Base-by-base conservation (phyloP, 2,888 invertebrate genomes). In the Blera fallax region DNA sequence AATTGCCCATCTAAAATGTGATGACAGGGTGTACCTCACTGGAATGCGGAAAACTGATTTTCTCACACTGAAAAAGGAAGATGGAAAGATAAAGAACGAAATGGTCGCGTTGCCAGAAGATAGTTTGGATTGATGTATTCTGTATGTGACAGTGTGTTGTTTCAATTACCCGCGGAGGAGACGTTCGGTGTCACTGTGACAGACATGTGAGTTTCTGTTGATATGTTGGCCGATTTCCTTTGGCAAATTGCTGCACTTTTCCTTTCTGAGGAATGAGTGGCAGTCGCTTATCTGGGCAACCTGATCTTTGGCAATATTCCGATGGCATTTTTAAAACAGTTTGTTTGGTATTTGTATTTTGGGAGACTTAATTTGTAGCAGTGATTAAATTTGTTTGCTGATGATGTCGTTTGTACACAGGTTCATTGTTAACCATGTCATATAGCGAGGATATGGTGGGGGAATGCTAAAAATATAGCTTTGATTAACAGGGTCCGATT, bases 1-100 rank as follows among this genome's bases (percentile, higher is more conserved):
- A 79, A 79, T 79, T 79, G 72, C 34, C 70, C 78, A 72, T 79
- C 54, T 79, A 21, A 72, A 79, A 64, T 79, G 45, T 34, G 67
- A 48, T n/a, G 24, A 3, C 24, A 34, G 52, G 78, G 56, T 58
- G 27, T 29, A 32, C 29, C 16, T 18, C 21, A 43, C 24, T 58
- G 67, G 67, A 67, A 73, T 80, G 65, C 45, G 73, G 43, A 60
- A 73, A 56, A 34, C 45, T 1, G 29, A 14, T 29, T n/a, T 60
- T 43, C 24, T 50, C 67, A 37, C 50, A 32, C 54, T 18, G 11
- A 4, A n/a, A n/a, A 14, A 18, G 16, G 0, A 10, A 40, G 11
- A 18, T 32, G 11, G 24, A n/a, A n/a, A n/a, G 45, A 67, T 24
- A 2, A 34, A 0, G 14, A n/a, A 1, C 14, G 14, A 69, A 16